Percentiles rank a stretch among this genome's conserved stretches.
phyloP scores from a whole-genome alignment of 2,797 vertebrate genomes.

The Trachops cirrhosus region DNA sequence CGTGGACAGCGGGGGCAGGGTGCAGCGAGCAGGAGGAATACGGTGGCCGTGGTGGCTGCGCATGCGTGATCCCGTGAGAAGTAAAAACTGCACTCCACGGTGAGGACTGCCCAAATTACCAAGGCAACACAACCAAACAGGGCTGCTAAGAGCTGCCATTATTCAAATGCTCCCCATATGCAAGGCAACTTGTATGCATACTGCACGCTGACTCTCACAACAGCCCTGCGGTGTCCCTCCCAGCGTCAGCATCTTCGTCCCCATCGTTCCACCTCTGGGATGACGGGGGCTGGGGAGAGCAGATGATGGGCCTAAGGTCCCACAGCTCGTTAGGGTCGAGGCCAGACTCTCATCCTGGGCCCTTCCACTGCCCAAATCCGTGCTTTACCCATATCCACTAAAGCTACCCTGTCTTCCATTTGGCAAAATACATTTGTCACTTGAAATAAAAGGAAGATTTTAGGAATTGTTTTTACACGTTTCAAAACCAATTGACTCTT shows the following conservation, averaged over 20 bases:
- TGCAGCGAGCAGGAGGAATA: too few relatives aligned
- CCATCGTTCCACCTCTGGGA: neutral
- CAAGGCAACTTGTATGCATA: accelerated
- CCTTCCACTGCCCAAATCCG: neutral
- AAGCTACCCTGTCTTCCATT: neutral
- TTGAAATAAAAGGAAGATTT: neutral
- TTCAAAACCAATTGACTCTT: neutral
- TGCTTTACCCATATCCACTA: neutral
- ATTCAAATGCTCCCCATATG: accelerated
- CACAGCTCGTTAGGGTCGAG: neutral
- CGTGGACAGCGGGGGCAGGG: too few relatives aligned
- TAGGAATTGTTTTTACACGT: neutral
- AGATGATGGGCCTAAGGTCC: neutral
- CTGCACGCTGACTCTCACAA: neutral
- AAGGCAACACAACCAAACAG: neutral
- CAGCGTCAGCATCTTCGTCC: neutral
- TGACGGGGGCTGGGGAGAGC: neutral
- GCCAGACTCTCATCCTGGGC: neutral
- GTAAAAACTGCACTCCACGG: accelerated
- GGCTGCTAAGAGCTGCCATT: neutral
- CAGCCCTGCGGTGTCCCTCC: accelerated
- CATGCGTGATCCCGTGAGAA: neutral
- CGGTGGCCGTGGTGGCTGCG: accelerated
- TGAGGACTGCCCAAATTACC: too few relatives aligned
- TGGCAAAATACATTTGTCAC: neutral